Conservation (phyloP, 2,113 vertebrate species). For the Saguinus midas region DNA sequence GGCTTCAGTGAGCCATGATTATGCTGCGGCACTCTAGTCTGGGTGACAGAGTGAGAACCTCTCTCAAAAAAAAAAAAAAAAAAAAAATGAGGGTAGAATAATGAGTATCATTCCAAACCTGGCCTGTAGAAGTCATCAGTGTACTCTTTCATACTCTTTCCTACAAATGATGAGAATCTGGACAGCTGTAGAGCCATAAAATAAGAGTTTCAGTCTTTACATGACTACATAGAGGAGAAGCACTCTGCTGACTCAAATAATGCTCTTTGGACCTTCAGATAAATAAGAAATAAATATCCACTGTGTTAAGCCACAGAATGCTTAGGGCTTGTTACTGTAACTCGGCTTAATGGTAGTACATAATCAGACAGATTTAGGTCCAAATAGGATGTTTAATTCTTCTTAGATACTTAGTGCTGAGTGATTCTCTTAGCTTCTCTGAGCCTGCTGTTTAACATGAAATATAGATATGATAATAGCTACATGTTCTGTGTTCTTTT, state of each 20-base stretch:
- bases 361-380: background rate
- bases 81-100: background rate
- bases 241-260: background rate
- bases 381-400: conserved; percentile 16
- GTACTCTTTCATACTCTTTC: background rate
- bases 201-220: background rate
- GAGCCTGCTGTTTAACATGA: background rate
- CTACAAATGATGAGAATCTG: background rate
- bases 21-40: too few species aligned
- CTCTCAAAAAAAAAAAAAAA: too few species aligned
- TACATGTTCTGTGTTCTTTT: background rate
- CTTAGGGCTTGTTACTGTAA: background rate
- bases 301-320: background rate
- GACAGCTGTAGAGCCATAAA: background rate
- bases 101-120: background rate
- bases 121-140: background rate
- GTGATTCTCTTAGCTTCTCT: background rate
- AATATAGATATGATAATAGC: background rate
- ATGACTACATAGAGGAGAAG: background rate
- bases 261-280: background rate
- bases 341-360: background rate
- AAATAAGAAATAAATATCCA: background rate
- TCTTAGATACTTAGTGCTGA: background rate
- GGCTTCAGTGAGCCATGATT: too few species aligned
- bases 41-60: too few species aligned